Evolutionary conservation across 2,888 invertebrate genomes (phyloP), one percentile per base, ranked within the genome.

Genomic region (Drosophila multiciliata): DNA sequence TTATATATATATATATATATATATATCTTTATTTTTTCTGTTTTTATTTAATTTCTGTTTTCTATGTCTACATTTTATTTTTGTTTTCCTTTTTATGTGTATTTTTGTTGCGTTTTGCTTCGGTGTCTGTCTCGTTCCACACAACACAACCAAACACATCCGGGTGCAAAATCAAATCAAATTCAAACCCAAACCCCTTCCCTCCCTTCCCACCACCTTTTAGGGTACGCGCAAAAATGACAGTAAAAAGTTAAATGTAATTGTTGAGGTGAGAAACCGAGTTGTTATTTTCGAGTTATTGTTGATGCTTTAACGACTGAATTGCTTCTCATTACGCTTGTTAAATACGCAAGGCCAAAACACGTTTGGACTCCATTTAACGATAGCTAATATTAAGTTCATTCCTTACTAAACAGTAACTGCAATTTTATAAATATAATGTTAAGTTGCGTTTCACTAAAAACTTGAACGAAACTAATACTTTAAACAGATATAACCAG

Each of bases 181-280:
- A 75, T 66, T 67, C 36, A 55, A 68, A 45, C 15, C 45, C 29
- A 29, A 29, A 29, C 29, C 29, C 6, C 29, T 29, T 29, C 29
- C 6, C 5, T 73, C 57, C 26, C 63, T 49, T 54, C 60, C 52
- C 53, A 45, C 45, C 80, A 52, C 75, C 64, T 69, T 86, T 17
- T 91, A 93, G 93, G 93, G 93, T 78, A 86, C 92, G 88, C 91
- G 89, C 77, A 91, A 90, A 86, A 92, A 90, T 83, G 92, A 91
- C 86, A 85, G 89, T 82, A 91, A 90, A 90, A 92, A 90, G 84
- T 89, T 91, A 86, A 92, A 85, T 90, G 90, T 91, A 83, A 92
- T 90, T 77, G 89, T 89, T 79, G 93, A 93, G 93, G 93, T 93
- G 93, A 93, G 93, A 91, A 63, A 60, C 57, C 65, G 62, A 60